Evolutionary conservation across 2,888 invertebrate genomes (phyloP), one percentile per base, ranked within the genome.

Genomic region (Polymixis flavicincta): DNA sequence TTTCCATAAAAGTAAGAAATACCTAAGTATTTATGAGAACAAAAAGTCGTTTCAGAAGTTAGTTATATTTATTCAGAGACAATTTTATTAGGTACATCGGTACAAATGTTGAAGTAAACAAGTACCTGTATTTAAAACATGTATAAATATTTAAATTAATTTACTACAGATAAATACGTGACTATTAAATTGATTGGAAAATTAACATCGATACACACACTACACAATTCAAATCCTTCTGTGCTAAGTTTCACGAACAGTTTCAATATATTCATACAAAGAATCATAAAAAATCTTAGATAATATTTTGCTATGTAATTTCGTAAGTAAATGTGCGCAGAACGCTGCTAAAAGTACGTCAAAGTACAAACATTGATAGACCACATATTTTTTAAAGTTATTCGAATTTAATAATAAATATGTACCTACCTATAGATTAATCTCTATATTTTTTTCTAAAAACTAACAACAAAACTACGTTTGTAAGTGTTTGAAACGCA

Each of bases 221-320:
- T 94, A 94, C 90, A 79, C 80, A 89, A 91, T 69, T 94, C 94
- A 94, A 94, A 94, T 94, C 94, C 94, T 78, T 93, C 90, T 90
- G 94, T 94, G 94, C 94, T 88, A 89, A 87, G 80, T 89, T 89
- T 85, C 69, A 81, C 80, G 79, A 86, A 85, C 55, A 82, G 78
- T 69, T 80, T 76, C 73, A 66, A 79, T 69, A 83, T 76, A 83
- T 79, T 76, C 80, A 72, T 88, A 85, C 75, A 86, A 82, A 86
- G 79, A 71, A 85, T 73, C 73, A 85, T 86, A 88, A 88, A 88
- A 88, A 80, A 71, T 88, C 81, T 88, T 83, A 88, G 66, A 74
- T 80, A 76, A 80, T 69, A 82, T 63, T 76, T 78, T 74, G 74
- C 32, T 74, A 80, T 78, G 67, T 67, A 74, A 54, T 68, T 80